Evolutionary conservation across 2,888 invertebrate genomes (phyloP).

Genomic region (Onchidella celtica): DNA sequence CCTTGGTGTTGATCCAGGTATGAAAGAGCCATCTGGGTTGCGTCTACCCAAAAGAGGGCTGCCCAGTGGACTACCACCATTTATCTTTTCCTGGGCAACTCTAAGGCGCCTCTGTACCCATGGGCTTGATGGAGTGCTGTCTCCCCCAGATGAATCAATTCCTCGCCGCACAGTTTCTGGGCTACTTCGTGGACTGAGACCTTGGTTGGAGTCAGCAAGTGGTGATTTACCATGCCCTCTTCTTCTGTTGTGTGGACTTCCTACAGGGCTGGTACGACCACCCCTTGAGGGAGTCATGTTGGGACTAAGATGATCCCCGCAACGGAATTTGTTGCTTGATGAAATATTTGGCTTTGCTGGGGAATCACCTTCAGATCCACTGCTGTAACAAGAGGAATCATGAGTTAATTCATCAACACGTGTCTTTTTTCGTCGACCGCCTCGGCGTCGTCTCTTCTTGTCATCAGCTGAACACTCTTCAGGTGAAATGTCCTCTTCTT

Average conservation of each 20-base stretch:
- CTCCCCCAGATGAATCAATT: slow-evolving; percentile 81
- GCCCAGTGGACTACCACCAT: slow-evolving; percentile 66
- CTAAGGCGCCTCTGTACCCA: slow-evolving; percentile 80
- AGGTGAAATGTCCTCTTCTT: slow-evolving; percentile 61
- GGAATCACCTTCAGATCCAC: slow-evolving; percentile 76
- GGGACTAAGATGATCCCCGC: slow-evolving; percentile 63
- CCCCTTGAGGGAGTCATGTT: slow-evolving; percentile 61
- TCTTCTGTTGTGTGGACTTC: slow-evolving; percentile 68
- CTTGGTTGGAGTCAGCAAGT: slow-evolving; percentile 65
- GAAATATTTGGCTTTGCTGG: slow-evolving; percentile 48
- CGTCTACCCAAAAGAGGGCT: slow-evolving; percentile 70
- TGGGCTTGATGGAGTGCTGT: slow-evolving; percentile 81
- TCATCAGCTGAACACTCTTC: slow-evolving; percentile 63
- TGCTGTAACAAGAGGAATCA: slow-evolving; percentile 74
- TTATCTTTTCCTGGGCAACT: slow-evolving; percentile 77
- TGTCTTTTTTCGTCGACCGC: slow-evolving; percentile 66
- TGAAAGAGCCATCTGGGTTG: slow-evolving; percentile 58
- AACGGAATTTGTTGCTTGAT: slow-evolving; percentile 45
- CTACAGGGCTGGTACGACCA: slow-evolving; percentile 68
- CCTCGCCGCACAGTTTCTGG: slow-evolving; percentile 70
- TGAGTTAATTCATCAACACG: slow-evolving; percentile 68
- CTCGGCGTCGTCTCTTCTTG: slow-evolving; percentile 69
- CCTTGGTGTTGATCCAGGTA: slow-evolving; percentile 54
- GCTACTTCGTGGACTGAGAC: slow-evolving; percentile 74
- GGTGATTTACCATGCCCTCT: slow-evolving; percentile 71